Percentiles rank a stretch among this genome's conserved stretches.
These are phyloP conservation scores for Odontesthes bonariensis DNA, from an alignment of 2,113 vertebrate species.

Conservation along the genomic window DNA sequence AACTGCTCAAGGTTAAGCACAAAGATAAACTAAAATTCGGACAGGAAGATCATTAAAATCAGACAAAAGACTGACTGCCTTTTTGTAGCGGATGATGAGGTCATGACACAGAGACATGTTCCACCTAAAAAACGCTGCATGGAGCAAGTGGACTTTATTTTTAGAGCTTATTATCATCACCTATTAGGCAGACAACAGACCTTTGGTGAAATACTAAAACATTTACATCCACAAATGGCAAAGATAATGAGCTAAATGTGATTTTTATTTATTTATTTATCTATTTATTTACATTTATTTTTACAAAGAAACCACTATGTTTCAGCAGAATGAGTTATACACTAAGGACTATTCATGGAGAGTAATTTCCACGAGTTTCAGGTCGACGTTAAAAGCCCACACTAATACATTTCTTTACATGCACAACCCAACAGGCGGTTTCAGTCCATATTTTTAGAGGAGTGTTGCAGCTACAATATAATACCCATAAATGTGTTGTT, in stretches of 20 bases:
- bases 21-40: constrained; percentile 6
- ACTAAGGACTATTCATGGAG: too few species aligned
- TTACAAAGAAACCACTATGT: not conserved
- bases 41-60: not conserved
- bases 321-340: too few species aligned
- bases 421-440: too few species aligned
- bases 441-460: not conserved
- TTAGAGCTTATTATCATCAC: not conserved
- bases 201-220: constrained; percentile 1
- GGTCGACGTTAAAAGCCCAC: too few species aligned
- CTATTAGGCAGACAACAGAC: constrained; percentile 16
- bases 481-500: not conserved
- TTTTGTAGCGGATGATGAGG: not conserved
- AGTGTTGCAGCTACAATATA: not conserved
- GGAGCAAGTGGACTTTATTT: not conserved
- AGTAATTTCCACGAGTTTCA: too few species aligned
- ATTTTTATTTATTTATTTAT: not conserved
- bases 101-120: not conserved
- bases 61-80: not conserved
- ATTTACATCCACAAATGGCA: constrained; percentile 37
- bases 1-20: constrained; percentile 17
- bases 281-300: too few species aligned
- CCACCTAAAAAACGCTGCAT: not conserved
- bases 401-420: too few species aligned
- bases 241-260: not conserved